Evolutionary conservation across 2,113 vertebrate genomes (phyloP), one percentile per base, ranked within the genome.

Genomic region (Aldabrachelys gigantea): DNA sequence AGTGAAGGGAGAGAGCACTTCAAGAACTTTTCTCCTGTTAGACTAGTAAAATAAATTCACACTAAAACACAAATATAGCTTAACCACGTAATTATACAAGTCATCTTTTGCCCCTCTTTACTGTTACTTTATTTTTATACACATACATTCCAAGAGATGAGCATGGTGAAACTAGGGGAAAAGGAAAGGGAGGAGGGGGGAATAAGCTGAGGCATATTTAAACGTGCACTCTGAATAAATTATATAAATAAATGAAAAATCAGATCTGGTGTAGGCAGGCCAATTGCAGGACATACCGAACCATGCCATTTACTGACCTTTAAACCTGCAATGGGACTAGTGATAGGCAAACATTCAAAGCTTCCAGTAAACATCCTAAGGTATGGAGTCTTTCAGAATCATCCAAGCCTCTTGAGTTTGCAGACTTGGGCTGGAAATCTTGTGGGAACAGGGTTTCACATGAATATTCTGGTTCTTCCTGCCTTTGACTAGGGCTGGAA

Each of bases 351-450:
- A 86, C 41, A 84, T 88, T 76, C 2, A 0, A 59, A 83, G 54
- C 25, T 90, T 17, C 89, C n/a, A 50, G 79, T 59, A 83, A 89
- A 94, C 75, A 53, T 75, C 85, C 25, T 27, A 22, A 69, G 31
- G 38, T 72, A 10, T 27, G 31, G 41, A 65, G 35, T 22, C 19
- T 89, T 6, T 90, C 52, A 69, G 13, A 49, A 57, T 93, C 81
- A 80, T 49, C 24, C 49, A 83, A 4, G 88, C 78, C 89, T 89
- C 93, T 8, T 52, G 80, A n/a, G 56, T 86, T 87, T 94, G 84
- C 52, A 76, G 85, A 87, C 11, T 35, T 52, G 52, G 50, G 83
- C 44, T n/a, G 12, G 5, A 89, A 86, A 24, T 79, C 81, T 49
- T 88, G 27, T 89, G 81, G 59, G 54, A 91, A 80, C 94, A 84